Percentiles rank a stretch among this genome's conserved stretches.
Evolutionary conservation across 30 jellyfish, hydroid and myxozoan species (phyloP).

Genomic region (Aurelia coerulea): DNA sequence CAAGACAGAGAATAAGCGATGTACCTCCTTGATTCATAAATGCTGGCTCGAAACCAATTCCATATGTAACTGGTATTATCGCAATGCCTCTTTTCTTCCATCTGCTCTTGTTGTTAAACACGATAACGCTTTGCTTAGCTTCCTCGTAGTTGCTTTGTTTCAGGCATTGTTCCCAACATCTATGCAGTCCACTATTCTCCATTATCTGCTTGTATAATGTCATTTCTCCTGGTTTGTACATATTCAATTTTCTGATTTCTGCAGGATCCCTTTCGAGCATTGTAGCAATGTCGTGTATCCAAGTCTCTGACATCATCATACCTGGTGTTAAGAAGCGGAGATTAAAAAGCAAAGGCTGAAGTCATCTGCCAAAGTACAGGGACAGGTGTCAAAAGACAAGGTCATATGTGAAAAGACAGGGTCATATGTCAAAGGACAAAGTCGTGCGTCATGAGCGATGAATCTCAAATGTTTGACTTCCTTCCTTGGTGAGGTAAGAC

Average conservation of each 20-base stretch:
- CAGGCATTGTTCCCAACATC: conserved; percentile 39
- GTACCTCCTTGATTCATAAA: conserved; percentile 40
- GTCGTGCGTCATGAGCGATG: neutral
- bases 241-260: conserved; percentile 25
- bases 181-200: conserved; percentile 20
- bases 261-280: conserved; percentile 28
- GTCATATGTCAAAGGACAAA: neutral
- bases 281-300: conserved; percentile 28
- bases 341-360: neutral
- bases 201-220: conserved; percentile 33
- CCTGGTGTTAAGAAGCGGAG: neutral
- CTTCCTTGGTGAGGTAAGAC: too few species aligned
- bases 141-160: conserved; percentile 22
- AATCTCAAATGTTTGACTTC: neutral
- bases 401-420: neutral
- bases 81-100: conserved; percentile 50
- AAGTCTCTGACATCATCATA: conserved; percentile 24
- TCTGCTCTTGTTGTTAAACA: conserved; percentile 1
- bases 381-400: neutral
- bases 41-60: conserved; percentile 8
- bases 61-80: conserved; percentile 25
- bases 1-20: too few species aligned
- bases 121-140: neutral
- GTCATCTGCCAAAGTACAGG: neutral
- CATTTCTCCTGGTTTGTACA: conserved; percentile 18